phyloP scores from a whole-genome alignment of 2,113 vertebrate genomes.

The Etheostoma cragini region DNA sequence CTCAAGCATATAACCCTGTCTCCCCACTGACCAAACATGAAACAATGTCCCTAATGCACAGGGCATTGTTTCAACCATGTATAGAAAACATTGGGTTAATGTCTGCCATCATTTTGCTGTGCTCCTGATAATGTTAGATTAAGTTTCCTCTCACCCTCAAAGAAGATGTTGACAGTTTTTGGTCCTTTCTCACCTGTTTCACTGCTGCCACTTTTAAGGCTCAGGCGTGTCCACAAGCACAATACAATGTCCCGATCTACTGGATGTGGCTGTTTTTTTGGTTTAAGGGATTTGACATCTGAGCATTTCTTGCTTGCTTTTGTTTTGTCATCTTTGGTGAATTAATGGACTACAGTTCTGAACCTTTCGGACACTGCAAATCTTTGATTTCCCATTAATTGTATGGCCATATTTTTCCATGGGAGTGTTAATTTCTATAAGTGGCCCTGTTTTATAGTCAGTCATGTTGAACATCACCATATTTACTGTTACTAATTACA shows the following conservation, averaged over 20 bases:
- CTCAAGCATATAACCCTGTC: slow-evolving; percentile 12
- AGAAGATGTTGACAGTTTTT: background rate
- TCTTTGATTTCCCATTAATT: background rate
- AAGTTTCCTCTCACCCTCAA: background rate
- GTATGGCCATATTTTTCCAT: background rate
- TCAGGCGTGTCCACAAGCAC: slow-evolving; percentile 3
- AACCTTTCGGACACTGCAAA: too few species aligned
- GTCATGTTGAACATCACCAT: background rate
- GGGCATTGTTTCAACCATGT: background rate
- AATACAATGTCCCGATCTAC: background rate
- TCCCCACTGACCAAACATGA: slow-evolving; percentile 2
- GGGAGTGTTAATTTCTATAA: background rate
- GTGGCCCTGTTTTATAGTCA: background rate
- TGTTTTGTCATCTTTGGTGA: background rate
- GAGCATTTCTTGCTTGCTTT: background rate
- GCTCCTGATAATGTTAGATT: background rate
- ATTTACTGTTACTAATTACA: background rate
- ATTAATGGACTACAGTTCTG: too few species aligned
- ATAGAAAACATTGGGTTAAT: background rate
- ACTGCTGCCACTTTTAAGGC: slow-evolving; percentile 17
- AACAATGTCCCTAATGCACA: background rate
- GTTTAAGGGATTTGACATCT: background rate
- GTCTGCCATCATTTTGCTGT: background rate
- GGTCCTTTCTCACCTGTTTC: background rate
- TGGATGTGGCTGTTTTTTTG: background rate